Base-by-base conservation (phyloP, 2,888 invertebrate species). In the Gastrophysa polygoni region DNA sequence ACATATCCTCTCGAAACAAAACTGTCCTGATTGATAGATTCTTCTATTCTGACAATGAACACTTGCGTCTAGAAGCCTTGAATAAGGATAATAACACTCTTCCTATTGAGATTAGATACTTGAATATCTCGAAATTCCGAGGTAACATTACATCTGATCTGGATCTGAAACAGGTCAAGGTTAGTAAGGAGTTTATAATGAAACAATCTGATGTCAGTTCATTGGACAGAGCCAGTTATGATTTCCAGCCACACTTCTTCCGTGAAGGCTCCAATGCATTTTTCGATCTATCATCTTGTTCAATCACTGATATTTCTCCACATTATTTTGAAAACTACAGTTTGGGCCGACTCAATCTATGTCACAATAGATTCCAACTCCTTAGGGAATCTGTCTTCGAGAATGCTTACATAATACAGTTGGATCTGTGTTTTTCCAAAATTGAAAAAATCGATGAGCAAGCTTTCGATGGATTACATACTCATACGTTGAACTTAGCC, bases 201-300 rank as follows among this genome's bases (percentile, higher is more conserved):
- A 57, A 55, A 38, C 49, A 57, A 28, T 63, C 66, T 4, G 32
- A 49, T 0, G 63, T 60, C 16, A 34, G 24, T 8, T 18, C 14
- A 16, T 49, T 66, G 16, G 62, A 67, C 10, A 64, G 55, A 49
- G 38, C 54, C 11, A 24, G 48, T 1, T 62, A 55, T n/a, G 64
- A 67, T 57, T 67, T 67, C 46, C 48, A 43, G 29, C n/a, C 29
- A 10, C 38, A 64, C 11, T 67, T 67, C 52, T 57, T 48, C 32
- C 11, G 32, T 1, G 57, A 59, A 28, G 64, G 61, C 7, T 52
- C 59, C 8, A 61, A 57, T 11, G 61, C 62, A 3, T 59, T 49
- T 11, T 62, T 67, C 28, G 67, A 67, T 48, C 34, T 67, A 28
- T 64, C 64, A 10, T 49, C 61, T 48, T 61, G 64, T 54, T 59